Evolutionary conservation across 2,113 vertebrate species (phyloP), one percentile per base, ranked within the genome.

Genomic region (Cynocephalus volans): DNA sequence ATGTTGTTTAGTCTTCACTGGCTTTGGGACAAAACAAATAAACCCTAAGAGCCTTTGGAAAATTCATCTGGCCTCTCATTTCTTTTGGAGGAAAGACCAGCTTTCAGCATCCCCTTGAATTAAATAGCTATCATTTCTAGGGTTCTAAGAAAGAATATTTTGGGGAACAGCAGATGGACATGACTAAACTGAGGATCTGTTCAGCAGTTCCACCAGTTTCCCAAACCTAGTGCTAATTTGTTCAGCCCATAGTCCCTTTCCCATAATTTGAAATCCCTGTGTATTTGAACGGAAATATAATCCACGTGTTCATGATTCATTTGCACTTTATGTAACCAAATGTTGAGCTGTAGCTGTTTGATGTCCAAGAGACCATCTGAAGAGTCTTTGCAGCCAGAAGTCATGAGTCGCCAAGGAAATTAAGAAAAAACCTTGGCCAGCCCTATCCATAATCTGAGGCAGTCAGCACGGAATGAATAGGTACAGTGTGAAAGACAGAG

Each of bases 281-380:
- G 62, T 64, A 13, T 89, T 91, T 89, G 91, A 95, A 73, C 26
- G 52, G 92, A 97, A 97, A 97, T 83, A 41, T 2, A 75, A 95
- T 48, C 97, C 97, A 95, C 24, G 75, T 98, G 97, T 67, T 89
- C 52, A 14, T 96, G 96, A 97, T 80, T 94, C 97, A 97, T 86
- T 88, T 73, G 83, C 91, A 93, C 82, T 91, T 97, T 94, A 93
- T 77, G 88, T 83, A 97, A 94, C 96, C 94, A 92, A 97, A 87
- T 50, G 88, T 52, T 56, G 70, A 76, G 73, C 95, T 90, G 91
- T 77, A 3, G 54, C 76, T 41, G 93, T 82, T 75, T 82, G 96
- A 95, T 90, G 95, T 95, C 97, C 97, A 80, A 56, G 93, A 94
- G 89, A 62, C 93, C 97, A 95, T 92, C 91, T 91, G 97, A 97